phyloP scores from a whole-genome alignment of 2,113 vertebrate species.

The Rhinopomastus cyanomelas region DNA sequence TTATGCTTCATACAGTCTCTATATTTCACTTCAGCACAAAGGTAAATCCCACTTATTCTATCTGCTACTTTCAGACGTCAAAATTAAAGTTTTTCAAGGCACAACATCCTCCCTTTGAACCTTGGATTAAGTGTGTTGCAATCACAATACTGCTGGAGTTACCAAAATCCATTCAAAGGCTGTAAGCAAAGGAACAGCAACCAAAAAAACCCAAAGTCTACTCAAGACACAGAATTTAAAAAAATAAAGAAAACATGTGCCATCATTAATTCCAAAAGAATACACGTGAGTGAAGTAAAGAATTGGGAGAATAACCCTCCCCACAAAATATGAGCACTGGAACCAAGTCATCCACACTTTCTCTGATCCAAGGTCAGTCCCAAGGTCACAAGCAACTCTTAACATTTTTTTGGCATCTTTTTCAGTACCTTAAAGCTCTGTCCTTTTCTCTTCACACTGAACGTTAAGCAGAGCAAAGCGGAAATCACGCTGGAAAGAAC shows the following conservation, averaged over 20 bases:
- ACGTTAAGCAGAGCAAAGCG: background rate
- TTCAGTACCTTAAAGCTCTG: background rate
- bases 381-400: background rate
- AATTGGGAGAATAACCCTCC: background rate
- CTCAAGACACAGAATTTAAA: background rate
- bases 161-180: slow-evolving; percentile 20
- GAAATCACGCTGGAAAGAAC: background rate
- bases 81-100: background rate
- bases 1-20: slow-evolving; percentile 6
- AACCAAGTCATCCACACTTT: background rate
- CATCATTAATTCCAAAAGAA: background rate
- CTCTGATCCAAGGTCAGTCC: background rate
- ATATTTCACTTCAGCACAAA: background rate
- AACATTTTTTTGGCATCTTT: background rate
- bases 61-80: background rate
- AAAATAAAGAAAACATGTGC: background rate
- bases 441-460: background rate
- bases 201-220: background rate
- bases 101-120: background rate
- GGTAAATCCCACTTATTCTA: background rate
- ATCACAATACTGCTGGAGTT: slow-evolving; percentile 37
- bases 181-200: background rate
- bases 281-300: background rate
- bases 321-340: background rate
- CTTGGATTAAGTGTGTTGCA: background rate